Evolutionary conservation across 2,113 vertebrate species (phyloP), one percentile per base, ranked within the genome.

Genomic region (Ivindomyrus marchei): DNA sequence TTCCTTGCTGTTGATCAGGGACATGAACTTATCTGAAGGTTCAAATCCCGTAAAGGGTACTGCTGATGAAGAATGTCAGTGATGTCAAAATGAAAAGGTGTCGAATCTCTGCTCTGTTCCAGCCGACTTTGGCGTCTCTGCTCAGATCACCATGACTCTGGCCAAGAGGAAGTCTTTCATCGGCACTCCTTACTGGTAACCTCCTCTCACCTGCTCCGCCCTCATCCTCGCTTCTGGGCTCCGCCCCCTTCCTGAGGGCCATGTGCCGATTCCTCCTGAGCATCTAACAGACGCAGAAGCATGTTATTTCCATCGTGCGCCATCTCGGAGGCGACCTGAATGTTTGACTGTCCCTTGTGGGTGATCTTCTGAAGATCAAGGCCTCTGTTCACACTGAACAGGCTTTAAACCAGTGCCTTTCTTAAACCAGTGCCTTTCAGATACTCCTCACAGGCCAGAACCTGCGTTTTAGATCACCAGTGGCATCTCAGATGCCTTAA

Each of bases 81-180:
- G 9, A 27, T 27, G 58, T 66, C n/a, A 66, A 66, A 27, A 66
- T 10, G 36, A 80, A 80, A 80, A 39, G 31, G 31, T 77, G 39
- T 24, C 46, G 45, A 47, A 50, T 36, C 70, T 31, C 27, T 42
- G 24, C 50, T 11, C 80, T n/a, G 7, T 85, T 85, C 42, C 52
- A 89, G 98, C 98, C 93, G 98, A 99, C 94, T 99, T 99, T 94
- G 98, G 98, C 89, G 98, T 99, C 8, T 99, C 98, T 87, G 98
- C 98, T 85, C 98, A 99, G 96, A 99, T 99, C 95, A 99, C 98
- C 91, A 97, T 98, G 84, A 99, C 98, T 52, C 96, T 99, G 91
- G 98, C 98, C 89, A 99, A 99, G 95, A 97, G 98, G 95, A 99
- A 99, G 94, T 99, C 98, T n/a, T 99, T 99, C 95, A 99, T 99